Percentiles rank a stretch among this genome's conserved stretches.
Evolutionary conservation across 2,797 vertebrate species (phyloP).

Genomic region (Bryconaethiops microstoma): DNA sequence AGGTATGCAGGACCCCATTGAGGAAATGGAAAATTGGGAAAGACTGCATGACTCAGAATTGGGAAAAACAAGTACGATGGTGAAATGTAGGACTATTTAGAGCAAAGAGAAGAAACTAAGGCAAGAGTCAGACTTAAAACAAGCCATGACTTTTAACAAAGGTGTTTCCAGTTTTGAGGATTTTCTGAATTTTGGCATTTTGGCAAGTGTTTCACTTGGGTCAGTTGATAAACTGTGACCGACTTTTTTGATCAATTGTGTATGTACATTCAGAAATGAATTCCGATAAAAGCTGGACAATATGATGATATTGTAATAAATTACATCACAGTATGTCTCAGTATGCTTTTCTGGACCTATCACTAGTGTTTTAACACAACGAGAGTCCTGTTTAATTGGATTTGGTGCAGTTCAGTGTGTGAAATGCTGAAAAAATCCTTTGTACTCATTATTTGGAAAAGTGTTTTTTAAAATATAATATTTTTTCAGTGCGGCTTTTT

Average conservation of each 20-base stretch:
- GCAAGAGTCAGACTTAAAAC: neutral
- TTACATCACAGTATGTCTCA: too few species aligned
- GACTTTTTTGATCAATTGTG: neutral
- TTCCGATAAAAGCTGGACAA: neutral
- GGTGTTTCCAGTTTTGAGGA: neutral
- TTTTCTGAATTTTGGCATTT: neutral
- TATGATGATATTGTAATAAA: too few species aligned
- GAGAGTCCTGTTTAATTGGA: too few species aligned
- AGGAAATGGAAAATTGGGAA: neutral
- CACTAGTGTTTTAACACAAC: too few species aligned
- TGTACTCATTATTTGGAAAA: too few species aligned
- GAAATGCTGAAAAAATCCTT: too few species aligned
- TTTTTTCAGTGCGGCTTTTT: too few species aligned
- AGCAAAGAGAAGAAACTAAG: neutral
- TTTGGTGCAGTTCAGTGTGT: too few species aligned
- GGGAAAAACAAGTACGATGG: neutral
- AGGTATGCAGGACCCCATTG: neutral
- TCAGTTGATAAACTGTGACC: neutral
- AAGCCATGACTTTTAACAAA: neutral
- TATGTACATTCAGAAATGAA: neutral
- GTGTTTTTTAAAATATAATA: too few species aligned
- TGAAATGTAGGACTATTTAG: slow-evolving; percentile 15
- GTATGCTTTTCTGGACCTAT: too few species aligned
- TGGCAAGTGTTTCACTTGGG: neutral
- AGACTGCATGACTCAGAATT: neutral